phyloP scores from a whole-genome alignment of 1,140 invertebrate species.

The Popillia japonica region DNA sequence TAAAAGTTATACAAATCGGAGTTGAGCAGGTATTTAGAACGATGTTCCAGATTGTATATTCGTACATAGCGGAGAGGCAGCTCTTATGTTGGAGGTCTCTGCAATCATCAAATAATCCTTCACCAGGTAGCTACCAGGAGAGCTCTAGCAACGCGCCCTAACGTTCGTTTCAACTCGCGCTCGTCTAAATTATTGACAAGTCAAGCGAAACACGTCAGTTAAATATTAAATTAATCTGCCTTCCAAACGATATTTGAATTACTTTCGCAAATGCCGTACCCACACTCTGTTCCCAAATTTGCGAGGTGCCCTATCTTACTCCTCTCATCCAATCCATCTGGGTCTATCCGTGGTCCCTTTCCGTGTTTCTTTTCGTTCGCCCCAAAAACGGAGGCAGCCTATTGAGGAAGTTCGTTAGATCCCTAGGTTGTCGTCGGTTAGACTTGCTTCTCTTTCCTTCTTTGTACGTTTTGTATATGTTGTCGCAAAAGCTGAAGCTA shows the following conservation, averaged over 20 bases:
- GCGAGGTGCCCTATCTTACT: not conserved
- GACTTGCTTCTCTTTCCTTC: not conserved
- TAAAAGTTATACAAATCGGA: conserved; percentile 32
- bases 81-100: conserved; percentile 7
- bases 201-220: conserved; percentile 28
- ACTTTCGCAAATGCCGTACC: conserved; percentile 16
- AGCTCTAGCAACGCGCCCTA: not conserved
- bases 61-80: not conserved
- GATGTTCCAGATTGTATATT: conserved; percentile 8
- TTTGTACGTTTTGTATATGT: not conserved
- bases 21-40: not conserved
- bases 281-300: not conserved
- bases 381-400: conserved; percentile 6
- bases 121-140: conserved; percentile 1
- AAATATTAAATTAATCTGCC: conserved; percentile 34
- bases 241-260: conserved; percentile 30
- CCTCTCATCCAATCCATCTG: not conserved
- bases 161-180: not conserved
- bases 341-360: not conserved
- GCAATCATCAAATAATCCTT: conserved; percentile 17
- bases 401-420: conserved; percentile 4
- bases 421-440: conserved; percentile 1
- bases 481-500: not conserved
- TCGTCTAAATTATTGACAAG: conserved; percentile 27
- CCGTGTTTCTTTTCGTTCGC: not conserved